These are phyloP conservation scores for Trichacis sp. DNA, from an alignment of 2,888 invertebrate species.

Conservation along the genomic window DNA sequence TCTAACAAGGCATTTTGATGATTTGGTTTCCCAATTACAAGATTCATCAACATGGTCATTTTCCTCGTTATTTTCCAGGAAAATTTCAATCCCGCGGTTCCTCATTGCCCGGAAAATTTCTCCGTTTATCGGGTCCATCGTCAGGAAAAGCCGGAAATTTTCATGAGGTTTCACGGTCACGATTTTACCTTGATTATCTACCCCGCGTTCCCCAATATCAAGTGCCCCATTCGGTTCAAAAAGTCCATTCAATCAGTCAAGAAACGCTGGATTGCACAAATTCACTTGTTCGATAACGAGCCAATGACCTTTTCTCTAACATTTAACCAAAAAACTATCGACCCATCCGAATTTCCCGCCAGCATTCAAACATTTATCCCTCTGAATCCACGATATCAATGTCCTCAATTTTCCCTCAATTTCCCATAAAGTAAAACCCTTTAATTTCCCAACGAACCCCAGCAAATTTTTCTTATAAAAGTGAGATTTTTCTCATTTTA, in stretches of 20 bases:
- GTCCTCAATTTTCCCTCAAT: conserved; percentile 64
- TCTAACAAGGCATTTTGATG: conserved; percentile 70
- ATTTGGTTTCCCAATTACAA: conserved; percentile 68
- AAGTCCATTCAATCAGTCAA: conserved; percentile 96
- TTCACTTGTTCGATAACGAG: conserved; percentile 93
- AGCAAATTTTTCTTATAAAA: conserved; percentile 62
- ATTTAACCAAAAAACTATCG: conserved; percentile 88
- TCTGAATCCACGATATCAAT: conserved; percentile 69
- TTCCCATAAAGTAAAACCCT: conserved; percentile 54
- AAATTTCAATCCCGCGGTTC: conserved; percentile 96
- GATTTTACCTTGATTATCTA: conserved; percentile 77
- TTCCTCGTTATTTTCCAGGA: conserved; percentile 68
- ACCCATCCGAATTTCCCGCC: conserved; percentile 96
- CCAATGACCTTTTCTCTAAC: conserved; percentile 86
- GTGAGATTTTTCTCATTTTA: too few species aligned
- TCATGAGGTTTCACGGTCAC: conserved; percentile 85
- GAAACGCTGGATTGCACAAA: conserved; percentile 94
- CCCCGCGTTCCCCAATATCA: conserved; percentile 91
- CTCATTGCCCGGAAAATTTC: conserved; percentile 99
- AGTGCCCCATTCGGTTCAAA: conserved; percentile 93
- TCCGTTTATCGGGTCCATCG: conserved; percentile 95
- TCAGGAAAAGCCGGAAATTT: conserved; percentile 91
- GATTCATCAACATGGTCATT: conserved; percentile 67
- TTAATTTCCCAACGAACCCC: conserved; percentile 56
- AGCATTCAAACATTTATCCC: conserved; percentile 77